A percentile compares a stretch with the other conserved stretches of the same genome.
phyloP scores from a whole-genome alignment of 2,797 vertebrate species.

The Alfaro cultratus region DNA sequence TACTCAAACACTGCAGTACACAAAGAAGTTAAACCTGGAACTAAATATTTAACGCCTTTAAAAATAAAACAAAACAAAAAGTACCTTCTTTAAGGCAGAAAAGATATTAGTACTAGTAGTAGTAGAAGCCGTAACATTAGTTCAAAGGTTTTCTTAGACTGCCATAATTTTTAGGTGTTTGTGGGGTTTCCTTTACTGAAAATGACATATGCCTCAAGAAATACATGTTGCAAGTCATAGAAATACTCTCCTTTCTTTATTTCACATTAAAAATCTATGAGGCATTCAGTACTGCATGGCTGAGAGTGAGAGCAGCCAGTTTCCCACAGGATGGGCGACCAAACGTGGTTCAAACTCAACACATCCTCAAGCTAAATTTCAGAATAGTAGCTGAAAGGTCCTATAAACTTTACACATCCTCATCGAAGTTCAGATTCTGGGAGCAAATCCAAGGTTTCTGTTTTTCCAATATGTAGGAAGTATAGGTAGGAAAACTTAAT shows the following conservation, averaged over 20 bases:
- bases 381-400: not conserved
- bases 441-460: not conserved
- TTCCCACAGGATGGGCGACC: not conserved
- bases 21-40: not conserved
- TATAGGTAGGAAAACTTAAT: not conserved
- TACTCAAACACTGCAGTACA: not conserved
- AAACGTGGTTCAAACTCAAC: not conserved
- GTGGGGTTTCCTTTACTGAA: not conserved
- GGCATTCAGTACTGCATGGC: not conserved
- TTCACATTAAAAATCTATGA: not conserved
- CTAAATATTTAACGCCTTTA: not conserved
- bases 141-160: not conserved
- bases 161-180: not conserved
- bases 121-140: not conserved
- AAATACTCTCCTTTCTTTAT: not conserved
- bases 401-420: not conserved
- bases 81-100: not conserved
- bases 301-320: not conserved
- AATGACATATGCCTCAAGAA: not conserved
- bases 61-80: not conserved
- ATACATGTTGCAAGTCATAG: not conserved
- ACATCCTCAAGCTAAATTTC: not conserved
- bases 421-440: not conserved
- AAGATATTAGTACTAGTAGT: not conserved
- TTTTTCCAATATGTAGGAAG: not conserved